Conservation (phyloP, 2,888 invertebrate genomes). For the Chymomyza caudatula region DNA sequence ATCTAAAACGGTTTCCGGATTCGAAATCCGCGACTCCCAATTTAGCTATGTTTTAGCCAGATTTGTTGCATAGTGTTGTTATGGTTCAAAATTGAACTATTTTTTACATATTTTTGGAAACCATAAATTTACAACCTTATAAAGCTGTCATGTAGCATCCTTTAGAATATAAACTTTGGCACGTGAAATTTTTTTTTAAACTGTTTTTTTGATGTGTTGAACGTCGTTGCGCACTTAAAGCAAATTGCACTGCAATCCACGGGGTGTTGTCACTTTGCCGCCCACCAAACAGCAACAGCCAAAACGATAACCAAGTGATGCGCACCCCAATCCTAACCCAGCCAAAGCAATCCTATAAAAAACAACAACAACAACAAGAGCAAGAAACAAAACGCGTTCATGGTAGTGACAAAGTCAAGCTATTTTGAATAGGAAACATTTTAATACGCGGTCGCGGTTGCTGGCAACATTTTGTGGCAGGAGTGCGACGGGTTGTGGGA, state of each 20-base stretch:
- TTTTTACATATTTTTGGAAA: too few species aligned
- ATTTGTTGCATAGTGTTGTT: too few species aligned
- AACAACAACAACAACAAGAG: neutral
- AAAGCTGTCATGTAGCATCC: too few species aligned
- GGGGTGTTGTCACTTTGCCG: slow-evolving; percentile 37
- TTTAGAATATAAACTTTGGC: neutral
- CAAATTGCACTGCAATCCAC: slow-evolving; percentile 59
- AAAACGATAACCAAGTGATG: neutral
- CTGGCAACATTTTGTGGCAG: too few species aligned
- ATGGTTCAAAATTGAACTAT: too few species aligned
- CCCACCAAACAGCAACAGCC: neutral
- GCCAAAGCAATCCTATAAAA: neutral
- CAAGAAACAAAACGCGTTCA: slow-evolving; percentile 8
- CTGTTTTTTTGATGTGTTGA: neutral
- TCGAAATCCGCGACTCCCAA: too few species aligned
- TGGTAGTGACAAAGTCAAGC: slow-evolving; percentile 42
- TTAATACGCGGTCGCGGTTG: slow-evolving; percentile 25
- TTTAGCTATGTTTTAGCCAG: too few species aligned
- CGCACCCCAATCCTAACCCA: neutral
- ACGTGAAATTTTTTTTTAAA: neutral
- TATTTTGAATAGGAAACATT: slow-evolving; percentile 18
- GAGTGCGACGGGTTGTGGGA: slow-evolving; percentile 15
- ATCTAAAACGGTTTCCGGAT: too few species aligned
- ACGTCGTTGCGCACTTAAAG: slow-evolving; percentile 38
- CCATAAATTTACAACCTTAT: too few species aligned